Base-by-base conservation (phyloP, 2,113 vertebrate genomes). In the Chamaetylas fuelleborni region DNA sequence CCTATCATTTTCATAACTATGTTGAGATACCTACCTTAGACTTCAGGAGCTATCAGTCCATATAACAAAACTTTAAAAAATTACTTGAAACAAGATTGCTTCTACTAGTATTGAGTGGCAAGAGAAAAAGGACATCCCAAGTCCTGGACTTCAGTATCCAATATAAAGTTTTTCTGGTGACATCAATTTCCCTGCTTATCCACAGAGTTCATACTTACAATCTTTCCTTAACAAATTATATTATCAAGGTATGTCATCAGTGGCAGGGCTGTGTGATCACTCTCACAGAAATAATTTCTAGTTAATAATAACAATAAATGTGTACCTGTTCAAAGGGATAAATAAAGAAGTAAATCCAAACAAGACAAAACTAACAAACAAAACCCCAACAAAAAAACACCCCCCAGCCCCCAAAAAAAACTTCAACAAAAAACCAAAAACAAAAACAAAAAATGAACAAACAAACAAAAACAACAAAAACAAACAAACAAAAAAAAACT, bases 151-250 rank as follows among this genome's bases (percentile, higher is more conserved):
- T 86, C 29, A 65, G 66, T 76, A 76, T 28, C 9, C 6, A 60
- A 14, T 22, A 56, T 12, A 14, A 80, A 14, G 6, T 38, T 87
- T 42, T 65, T 45, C 45, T 24, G 10, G 4, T 22, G 38, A 8
- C 0, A 0, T n/a, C 0, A 0, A 9, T 70, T 82, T 19, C 24
- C 25, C 51, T 79, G 2, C n/a, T 81, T 54, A 45, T 24, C 43
- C 28, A 40, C 18, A 19, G 11, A 34, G 6, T 24, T 81, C 14
- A 48, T 6, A 16, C 5, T 78, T 24, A 54, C 1, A 5, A 33
- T 38, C 20, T 36, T 85, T 26, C 11, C 5, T 61, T 19, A 74
- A 70, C 4, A 74, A 56, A 43, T 38, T 8, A 20, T 22, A 4
- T 51, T 42, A 31, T 40, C 25, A 71, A 71, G 12, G 1, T 47